phyloP scores from a whole-genome alignment of 1,140 invertebrate genomes.

The Leptopilina clavipes region DNA sequence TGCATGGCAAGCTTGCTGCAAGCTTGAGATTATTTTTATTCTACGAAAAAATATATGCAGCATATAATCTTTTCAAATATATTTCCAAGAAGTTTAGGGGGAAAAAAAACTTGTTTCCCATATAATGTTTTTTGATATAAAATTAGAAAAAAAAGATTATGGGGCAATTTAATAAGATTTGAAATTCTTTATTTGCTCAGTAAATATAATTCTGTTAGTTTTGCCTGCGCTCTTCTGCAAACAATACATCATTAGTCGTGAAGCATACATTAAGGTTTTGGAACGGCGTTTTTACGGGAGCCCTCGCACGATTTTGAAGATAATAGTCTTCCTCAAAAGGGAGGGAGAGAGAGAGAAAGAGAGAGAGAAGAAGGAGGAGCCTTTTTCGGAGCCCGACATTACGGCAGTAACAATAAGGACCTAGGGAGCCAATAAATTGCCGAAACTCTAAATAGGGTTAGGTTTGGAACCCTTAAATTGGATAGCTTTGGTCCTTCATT shows the following conservation, averaged over 20 bases:
- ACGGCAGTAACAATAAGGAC: slow-evolving; percentile 42
- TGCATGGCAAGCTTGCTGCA: no score
- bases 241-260: slow-evolving; percentile 56
- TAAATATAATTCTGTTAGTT: slow-evolving; percentile 55
- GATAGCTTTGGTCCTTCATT: slow-evolving; percentile 57
- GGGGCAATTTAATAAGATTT: no score
- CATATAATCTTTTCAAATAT: no score
- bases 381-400: slow-evolving; percentile 36
- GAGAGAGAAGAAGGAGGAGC: no score
- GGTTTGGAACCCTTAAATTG: slow-evolving; percentile 58
- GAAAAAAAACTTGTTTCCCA: no score
- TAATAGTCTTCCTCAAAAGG: slow-evolving; percentile 50
- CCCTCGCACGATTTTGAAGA: slow-evolving; percentile 43
- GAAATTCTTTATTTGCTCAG: not conserved
- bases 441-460: slow-evolving; percentile 58
- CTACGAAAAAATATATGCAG: no score
- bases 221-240: slow-evolving; percentile 48
- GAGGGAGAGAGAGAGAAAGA: no score
- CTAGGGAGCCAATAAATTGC: slow-evolving; percentile 53
- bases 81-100: no score
- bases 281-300: slow-evolving; percentile 47
- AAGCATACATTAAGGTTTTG: slow-evolving; percentile 43
- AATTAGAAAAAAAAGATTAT: no score
- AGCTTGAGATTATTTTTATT: no score
- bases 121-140: no score